Evolutionary conservation across 2,113 vertebrate genomes (phyloP).

Genomic region (Syrmaticus mikado): DNA sequence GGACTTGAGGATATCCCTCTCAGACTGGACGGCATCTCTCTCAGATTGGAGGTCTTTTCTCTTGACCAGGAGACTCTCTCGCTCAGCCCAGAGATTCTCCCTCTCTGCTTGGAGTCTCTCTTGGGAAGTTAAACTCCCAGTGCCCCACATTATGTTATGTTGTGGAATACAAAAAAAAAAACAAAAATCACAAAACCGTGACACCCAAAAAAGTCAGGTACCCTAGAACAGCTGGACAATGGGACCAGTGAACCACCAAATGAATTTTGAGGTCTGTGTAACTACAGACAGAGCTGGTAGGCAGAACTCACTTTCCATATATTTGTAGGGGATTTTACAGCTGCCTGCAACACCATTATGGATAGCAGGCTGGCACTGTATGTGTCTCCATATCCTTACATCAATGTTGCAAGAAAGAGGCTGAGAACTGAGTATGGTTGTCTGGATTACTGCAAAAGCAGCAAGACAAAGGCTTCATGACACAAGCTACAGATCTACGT

Average conservation of each 20-base stretch:
- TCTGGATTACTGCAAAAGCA: background rate
- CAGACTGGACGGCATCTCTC: too few relatives aligned
- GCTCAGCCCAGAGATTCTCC: too few relatives aligned
- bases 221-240: background rate
- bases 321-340: background rate
- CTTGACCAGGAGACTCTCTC: too few relatives aligned
- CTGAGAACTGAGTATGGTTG: background rate
- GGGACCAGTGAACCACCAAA: background rate
- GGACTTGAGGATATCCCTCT: too few relatives aligned
- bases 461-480: background rate
- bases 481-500: background rate
- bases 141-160: too few relatives aligned
- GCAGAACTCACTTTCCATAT: background rate
- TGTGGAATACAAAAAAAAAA: too few relatives aligned
- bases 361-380: accelerated
- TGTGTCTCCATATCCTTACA: background rate
- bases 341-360: background rate
- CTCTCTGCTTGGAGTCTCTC: too few relatives aligned
- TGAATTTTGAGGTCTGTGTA: background rate
- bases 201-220: background rate
- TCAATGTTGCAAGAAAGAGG: background rate
- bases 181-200: too few relatives aligned
- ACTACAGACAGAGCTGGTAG: background rate
- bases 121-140: too few relatives aligned
- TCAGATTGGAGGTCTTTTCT: too few relatives aligned